Evolutionary conservation across 1,140 invertebrate species (phyloP).

Genomic region (Acyrthosiphon pisum): DNA sequence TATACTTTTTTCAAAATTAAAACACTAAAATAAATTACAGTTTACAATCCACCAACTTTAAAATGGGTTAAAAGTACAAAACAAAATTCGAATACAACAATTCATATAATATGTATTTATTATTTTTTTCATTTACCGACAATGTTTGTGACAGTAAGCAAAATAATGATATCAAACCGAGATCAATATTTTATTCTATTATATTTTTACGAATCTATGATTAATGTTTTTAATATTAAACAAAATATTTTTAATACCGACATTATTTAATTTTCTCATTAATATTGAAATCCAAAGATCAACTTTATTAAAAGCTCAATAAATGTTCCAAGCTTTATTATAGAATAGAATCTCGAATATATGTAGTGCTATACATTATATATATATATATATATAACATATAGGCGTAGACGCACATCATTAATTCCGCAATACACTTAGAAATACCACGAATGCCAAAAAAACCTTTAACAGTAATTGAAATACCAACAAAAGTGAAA

Average conservation of each 20-base stretch:
- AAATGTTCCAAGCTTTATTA: slow-evolving; percentile 34
- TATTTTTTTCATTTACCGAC: neutral
- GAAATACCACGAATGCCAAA: slow-evolving; percentile 45
- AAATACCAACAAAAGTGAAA: neutral
- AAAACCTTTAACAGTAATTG: slow-evolving; percentile 33
- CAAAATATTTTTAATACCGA: neutral
- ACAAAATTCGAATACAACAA: neutral
- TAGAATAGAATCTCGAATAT: slow-evolving; percentile 21
- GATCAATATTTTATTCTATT: neutral
- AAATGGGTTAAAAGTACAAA: neutral
- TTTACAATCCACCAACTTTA: neutral
- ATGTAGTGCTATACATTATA: neutral
- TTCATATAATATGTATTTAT: neutral
- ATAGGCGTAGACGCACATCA: neutral
- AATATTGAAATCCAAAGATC: neutral
- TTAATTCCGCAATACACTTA: slow-evolving; percentile 13
- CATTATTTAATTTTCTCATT: neutral
- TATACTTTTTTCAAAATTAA: slow-evolving; percentile 25
- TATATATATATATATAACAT: neutral
- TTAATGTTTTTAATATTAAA: neutral
- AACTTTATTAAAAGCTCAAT: neutral
- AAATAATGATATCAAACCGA: neutral
- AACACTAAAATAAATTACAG: neutral
- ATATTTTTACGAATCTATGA: neutral
- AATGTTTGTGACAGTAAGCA: neutral